Evolutionary conservation across 2,113 vertebrate species (phyloP), one percentile per base, ranked within the genome.

Genomic region (Semnopithecus entellus): DNA sequence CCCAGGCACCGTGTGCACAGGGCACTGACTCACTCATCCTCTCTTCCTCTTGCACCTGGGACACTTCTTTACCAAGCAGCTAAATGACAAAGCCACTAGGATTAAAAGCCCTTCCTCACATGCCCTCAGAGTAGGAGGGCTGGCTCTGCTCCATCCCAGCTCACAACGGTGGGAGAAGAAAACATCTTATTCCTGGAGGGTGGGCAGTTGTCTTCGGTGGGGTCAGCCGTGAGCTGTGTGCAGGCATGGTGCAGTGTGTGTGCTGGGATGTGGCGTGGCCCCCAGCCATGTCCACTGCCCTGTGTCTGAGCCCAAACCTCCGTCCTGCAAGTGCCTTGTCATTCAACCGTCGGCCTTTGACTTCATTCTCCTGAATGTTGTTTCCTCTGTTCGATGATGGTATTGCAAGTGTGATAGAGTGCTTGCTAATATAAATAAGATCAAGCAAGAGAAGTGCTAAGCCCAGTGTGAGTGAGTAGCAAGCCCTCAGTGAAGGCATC

Each of bases 341-440:
- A 23, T 5, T 3, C 14, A 0, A 6, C 52, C 7, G 3, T n/a
- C 3, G 1, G 8, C 10, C 1, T 5, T 4, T 2, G 2, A 3
- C 1, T 0, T 35, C 38, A 2, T 5, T 7, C 32, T 70, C 45
- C 40, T 4, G 30, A 79, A 82, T 2, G 72, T 23, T 23, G 38
- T 55, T 66, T 6, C n/a, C 0, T 14, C 88, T 9, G 11, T 9
- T 70, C 30, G 45, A 2, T 1, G 22, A 9, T 1, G 12, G 25
- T 6, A 1, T 10, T 2, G 7, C 57, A 73, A 50, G 10, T n/a
- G 30, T 6, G 45, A 14, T 2, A 3, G 12, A 17, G 43, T 16
- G 16, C 23, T 14, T 3, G 16, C 25, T 50, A 40, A 18, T 11
- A 5, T 2, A 30, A 50, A 55, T 23, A 8, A 43, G n/a, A 73